phyloP scores from a whole-genome alignment of 37 sponge, comb jelly and placozoan genomes.

The Eunapius fragilis region DNA sequence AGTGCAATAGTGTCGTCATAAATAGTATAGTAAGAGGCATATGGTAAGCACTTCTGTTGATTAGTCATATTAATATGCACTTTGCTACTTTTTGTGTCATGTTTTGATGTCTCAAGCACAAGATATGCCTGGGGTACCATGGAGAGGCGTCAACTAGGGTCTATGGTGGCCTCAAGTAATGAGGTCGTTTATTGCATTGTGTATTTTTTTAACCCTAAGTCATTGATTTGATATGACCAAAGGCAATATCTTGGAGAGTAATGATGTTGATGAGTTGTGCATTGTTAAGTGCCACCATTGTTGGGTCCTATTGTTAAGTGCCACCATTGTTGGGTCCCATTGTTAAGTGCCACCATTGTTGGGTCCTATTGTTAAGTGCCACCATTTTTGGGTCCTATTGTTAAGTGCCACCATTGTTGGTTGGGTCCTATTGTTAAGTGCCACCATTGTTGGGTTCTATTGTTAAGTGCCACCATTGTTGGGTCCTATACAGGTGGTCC shows the following conservation, averaged over 20 bases:
- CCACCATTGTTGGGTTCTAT: background rate
- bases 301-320: background rate
- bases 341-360: background rate
- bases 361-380: background rate
- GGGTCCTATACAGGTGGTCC: conserved; percentile 13
- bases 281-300: background rate
- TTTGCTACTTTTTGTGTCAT: too few species aligned
- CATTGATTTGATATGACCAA: background rate
- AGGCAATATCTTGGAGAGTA: background rate
- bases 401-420: too few species aligned
- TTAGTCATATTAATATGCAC: too few species aligned
- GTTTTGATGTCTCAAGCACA: too few species aligned
- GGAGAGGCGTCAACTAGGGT: too few species aligned
- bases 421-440: background rate
- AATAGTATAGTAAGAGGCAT: too few species aligned
- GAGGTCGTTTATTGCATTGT: background rate
- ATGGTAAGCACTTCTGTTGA: too few species aligned
- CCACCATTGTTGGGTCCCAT: too few species aligned
- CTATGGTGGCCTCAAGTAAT: too few species aligned
- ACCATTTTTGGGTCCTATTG: background rate
- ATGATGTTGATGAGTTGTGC: background rate
- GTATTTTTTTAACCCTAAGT: background rate
- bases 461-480: background rate
- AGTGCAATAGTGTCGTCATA: too few species aligned
- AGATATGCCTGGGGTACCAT: too few species aligned